Evolutionary conservation across 1,140 invertebrate genomes (phyloP), one percentile per base, ranked within the genome.

Genomic region (Pachypsylla venusta): DNA sequence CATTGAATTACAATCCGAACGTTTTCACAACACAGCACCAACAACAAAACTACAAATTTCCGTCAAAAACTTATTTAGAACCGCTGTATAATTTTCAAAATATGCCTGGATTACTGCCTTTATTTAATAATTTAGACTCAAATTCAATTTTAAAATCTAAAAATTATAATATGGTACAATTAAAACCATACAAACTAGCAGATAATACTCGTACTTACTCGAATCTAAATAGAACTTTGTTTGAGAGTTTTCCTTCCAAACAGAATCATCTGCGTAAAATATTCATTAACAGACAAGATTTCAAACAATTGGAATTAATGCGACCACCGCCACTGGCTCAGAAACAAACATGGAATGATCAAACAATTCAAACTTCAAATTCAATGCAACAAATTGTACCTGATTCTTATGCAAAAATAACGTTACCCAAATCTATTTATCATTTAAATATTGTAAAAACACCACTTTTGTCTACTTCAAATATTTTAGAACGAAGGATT

Each of bases 321-420:
- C 16, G 42, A 22, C 42, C 42, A 19, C 42, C 42, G 16, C 42
- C 42, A 5, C 42, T 22, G 16, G 42, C 42, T 19, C 42, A 48
- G 42, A 48, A n/a, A 19, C 42, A 48, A 48, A 48, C 42, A 5
- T 48, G 42, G 42, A 48, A n/a, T 19, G 42, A 48, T n/a, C 30
- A 35, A n/a, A 10, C n/a, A 35, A 10, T n/a, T 22, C 42, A 22
- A 7, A n/a, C 42, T 48, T 3, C 7, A 35, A 7, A 35, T 35
- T 22, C 42, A 4, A 19, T 10, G 7, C 42, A 48, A 22, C 42
- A 48, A 48, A 48, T 48, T 22, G 22, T 48, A 10, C 42, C 42
- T 48, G 42, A 48, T 19, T 48, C 42, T 5, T 48, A 48, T 48
- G 42, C 42, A 19, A 48, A 48, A 48, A 48, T 48, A 19, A 48